Base-by-base conservation (phyloP, 2,888 invertebrate species). In the Octonoba sinensis region DNA sequence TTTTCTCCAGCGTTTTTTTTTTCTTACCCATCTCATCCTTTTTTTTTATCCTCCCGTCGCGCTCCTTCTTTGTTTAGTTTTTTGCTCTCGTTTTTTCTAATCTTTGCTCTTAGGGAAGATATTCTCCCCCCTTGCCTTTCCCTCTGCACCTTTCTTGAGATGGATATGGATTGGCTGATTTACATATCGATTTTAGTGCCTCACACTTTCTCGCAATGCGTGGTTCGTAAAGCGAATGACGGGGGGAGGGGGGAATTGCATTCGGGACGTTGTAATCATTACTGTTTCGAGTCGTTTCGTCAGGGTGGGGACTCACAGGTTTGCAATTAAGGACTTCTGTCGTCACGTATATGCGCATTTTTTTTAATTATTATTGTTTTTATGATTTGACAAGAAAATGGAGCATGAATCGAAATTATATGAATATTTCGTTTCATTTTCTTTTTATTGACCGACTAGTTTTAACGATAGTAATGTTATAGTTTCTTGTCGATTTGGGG, bases 131-230 rank as follows among this genome's bases (percentile, higher is more conserved):
- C 24, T 13, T 16, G 13, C 20, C 12, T 47, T 49, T 60, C 6
- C 67, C 22, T n/a, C 69, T 60, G 62, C 73, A 81, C 79, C 69
- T 81, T 81, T 81, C 72, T 66, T 75, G 66, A 66, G 71, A 60
- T 72, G 60, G 78, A 66, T 66, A 79, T 72, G 66, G 72, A 79
- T 79, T 66, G 78, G 72, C 60, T 79, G 72, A 79, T 79, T 79
- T 81, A 49, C 79, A 73, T 81, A 81, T 81, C 73, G 79, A 81
- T 81, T 73, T 70, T 70, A 27, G 60, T 66, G 49, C 24, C 27
- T 27, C 75, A 51, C 54, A 22, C 44, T 46, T 51, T 69, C 51
- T 51, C 18, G 20, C 49, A 60, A 36, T 59, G 78, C 72, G 78
- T 79, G 66, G 78, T 66, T 59, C 67, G 75, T 54, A 11, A 27